Evolutionary conservation across 2,797 vertebrate species (phyloP), one percentile per base, ranked within the genome.

Genomic region (Distichodus sexfasciatus): DNA sequence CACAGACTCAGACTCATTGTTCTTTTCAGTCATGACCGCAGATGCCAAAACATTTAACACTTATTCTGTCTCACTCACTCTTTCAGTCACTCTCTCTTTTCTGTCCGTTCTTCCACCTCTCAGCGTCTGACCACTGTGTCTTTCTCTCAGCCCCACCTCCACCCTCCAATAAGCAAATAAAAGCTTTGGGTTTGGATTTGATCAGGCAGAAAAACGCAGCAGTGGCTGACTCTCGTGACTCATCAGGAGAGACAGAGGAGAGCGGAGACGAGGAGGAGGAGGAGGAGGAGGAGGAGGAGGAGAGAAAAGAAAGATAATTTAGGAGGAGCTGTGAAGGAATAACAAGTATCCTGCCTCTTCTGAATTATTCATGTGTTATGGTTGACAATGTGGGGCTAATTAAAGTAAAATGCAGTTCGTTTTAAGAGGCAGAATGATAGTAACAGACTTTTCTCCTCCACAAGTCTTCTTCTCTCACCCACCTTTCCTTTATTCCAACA

Each of bases 281-380:
- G 35, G 46, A 35, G 50, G 41, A 51, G n/a, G 24, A 11, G 43
- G 40, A 43, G 33, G 62, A 33, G 33, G 14, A 54, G 35, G 19
- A 50, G 51, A 61, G 55, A 14, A 46, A 55, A 61, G 55, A 14
- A 46, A 55, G 58, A 71, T 15, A 23, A 47, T 60, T 38, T 75
- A 33, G 17, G 26, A 65, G 44, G 28, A 58, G 65, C 15, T 46
- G 29, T 11, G 10, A 29, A 41, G 24, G 63, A 72, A 79, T 59
- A 60, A 29, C 54, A 59, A 71, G 29, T 51, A 58, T 11, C 38
- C n/a, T 15, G 31, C 17, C 35, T 31, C 17, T 33, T 53, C 66
- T 79, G 64, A 67, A 81, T 83, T 67, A 71, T 81, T 72, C 63
- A 79, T 76, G 66, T 54, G 29, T 61, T 51, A 53, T 47, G 36